These are phyloP conservation scores for Philotrypesis tridentata DNA, from an alignment of 1,140 invertebrate species.

Conservation along the genomic window DNA sequence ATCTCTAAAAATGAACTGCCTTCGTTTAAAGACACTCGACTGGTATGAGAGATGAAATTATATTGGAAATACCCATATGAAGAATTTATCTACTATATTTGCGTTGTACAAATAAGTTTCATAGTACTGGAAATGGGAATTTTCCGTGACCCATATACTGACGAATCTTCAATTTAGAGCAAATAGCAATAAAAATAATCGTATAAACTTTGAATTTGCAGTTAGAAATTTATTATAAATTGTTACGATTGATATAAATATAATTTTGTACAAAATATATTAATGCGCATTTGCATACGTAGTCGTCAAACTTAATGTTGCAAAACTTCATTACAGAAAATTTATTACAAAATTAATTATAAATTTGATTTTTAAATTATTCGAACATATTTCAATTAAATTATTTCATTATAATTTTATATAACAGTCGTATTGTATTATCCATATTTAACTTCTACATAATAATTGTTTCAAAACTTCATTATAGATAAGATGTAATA, in stretches of 20 bases:
- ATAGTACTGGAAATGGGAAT: not conserved
- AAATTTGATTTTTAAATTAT: slow-evolving; percentile 20
- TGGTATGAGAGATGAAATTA: not conserved
- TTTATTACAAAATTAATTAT: slow-evolving; percentile 22
- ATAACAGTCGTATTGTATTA: too few relatives aligned
- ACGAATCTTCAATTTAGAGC: not conserved
- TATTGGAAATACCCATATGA: not conserved
- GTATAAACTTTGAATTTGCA: not conserved
- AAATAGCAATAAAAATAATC: not conserved
- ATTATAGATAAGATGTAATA: too few relatives aligned
- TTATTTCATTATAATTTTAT: slow-evolving; percentile 31
- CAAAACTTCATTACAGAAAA: not conserved
- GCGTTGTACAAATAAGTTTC: not conserved
- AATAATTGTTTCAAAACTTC: too few relatives aligned
- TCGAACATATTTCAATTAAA: not conserved
- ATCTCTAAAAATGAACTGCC: slow-evolving; percentile 17
- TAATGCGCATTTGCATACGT: too few relatives aligned
- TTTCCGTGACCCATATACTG: not conserved
- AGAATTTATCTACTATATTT: not conserved
- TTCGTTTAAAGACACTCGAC: not conserved
- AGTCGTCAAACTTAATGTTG: too few relatives aligned
- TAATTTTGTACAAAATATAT: not conserved
- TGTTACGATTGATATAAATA: not conserved
- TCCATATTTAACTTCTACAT: too few relatives aligned
- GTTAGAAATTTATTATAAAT: not conserved